Evolutionary conservation across 2,797 vertebrate species (phyloP).

Genomic region (Acestrorhynchus altus): DNA sequence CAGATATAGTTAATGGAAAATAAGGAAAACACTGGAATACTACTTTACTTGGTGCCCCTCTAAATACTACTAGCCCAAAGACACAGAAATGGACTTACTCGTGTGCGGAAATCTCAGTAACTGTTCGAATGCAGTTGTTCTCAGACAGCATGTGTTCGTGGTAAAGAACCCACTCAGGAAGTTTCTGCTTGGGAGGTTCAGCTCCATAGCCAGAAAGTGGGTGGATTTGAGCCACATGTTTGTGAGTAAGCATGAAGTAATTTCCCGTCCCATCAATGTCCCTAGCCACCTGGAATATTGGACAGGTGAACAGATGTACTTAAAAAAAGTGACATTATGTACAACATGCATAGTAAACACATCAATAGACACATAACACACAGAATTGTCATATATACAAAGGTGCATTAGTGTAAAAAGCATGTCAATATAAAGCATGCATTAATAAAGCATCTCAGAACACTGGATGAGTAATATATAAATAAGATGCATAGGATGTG

Average conservation of each 20-base stretch:
- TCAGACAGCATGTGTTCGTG: slow-evolving; percentile 87
- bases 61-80: background rate
- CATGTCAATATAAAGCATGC: too few relatives aligned
- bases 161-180: slow-evolving; percentile 92
- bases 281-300: slow-evolving; percentile 80
- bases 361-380: too few relatives aligned
- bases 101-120: slow-evolving; percentile 84
- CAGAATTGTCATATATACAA: too few relatives aligned
- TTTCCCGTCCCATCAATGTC: slow-evolving; percentile 91
- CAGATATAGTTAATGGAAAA: background rate
- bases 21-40: background rate
- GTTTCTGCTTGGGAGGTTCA: slow-evolving; percentile 71
- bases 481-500: too few relatives aligned
- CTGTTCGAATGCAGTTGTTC: slow-evolving; percentile 84
- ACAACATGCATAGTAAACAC: too few relatives aligned
- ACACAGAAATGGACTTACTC: slow-evolving; percentile 78
- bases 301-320: slow-evolving; percentile 5
- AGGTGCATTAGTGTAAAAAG: too few relatives aligned
- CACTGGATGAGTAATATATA: too few relatives aligned
- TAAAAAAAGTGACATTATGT: too few relatives aligned
- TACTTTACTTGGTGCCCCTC: background rate
- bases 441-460: too few relatives aligned
- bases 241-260: slow-evolving; percentile 89
- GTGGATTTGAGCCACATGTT: slow-evolving; percentile 90
- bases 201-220: slow-evolving; percentile 81